Base-by-base conservation (phyloP, 2,113 vertebrate species). In the Limanda limanda region DNA sequence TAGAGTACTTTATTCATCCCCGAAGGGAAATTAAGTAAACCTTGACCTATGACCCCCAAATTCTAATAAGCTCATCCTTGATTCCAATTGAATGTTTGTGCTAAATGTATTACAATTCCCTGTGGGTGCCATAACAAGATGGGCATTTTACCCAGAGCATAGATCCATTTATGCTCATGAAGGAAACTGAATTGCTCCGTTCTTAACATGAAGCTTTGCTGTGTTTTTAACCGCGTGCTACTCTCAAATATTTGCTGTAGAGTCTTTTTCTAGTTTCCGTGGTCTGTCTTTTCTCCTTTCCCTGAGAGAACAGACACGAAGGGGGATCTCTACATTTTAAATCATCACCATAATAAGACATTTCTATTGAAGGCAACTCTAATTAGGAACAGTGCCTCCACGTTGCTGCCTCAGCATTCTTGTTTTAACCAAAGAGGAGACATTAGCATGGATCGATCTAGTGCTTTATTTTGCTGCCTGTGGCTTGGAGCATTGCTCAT, bases 351-450 rank as follows among this genome's bases (percentile, higher is more conserved):
- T 56, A 61, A 76, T 37, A 54, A 56, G 24, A 27, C 40, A 9
- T 45, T 75, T 70, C 47, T 42, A 47, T 59, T 40, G 42, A 59
- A 54, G 14, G 61, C 27, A 75, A 13, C 40, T 68, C 37, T 81
- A 74, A 83, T 81, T 74, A 66, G 71, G 59, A 80, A 75, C 75
- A 60, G 56, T 64, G 18, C 45, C 45, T 42, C n/a, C 37, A 75
- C 37, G 52, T 65, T 80, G 73, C 68, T 78, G 67, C 70, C 62
- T 71, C 40, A 74, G 68, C 78, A 57, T 79, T 87, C 51, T 37
- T 78, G 35, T 68, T 76, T 76, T 25, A 42, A 69, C 56, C 62
- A 62, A 63, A 74, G 60, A 62, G n/a, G 27, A 51, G 4, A 59
- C 25, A 66, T 80, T 78, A 62, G 25, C 52, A 81, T 65, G 60